Base-by-base conservation (phyloP, 2,113 vertebrate genomes). In the Eidolon helvum region DNA sequence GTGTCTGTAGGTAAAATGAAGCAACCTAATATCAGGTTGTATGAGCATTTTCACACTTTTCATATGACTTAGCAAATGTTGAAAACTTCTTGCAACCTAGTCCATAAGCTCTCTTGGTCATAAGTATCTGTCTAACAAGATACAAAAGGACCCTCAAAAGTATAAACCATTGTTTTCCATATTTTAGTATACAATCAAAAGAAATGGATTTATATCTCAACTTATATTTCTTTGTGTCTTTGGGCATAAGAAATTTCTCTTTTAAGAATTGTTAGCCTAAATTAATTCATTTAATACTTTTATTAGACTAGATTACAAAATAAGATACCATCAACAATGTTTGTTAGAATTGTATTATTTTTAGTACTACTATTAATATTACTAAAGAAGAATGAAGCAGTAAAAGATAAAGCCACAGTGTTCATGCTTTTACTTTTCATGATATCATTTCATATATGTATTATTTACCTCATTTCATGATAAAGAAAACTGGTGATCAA, bases 1-100 rank as follows among this genome's bases (percentile, higher is more conserved):
- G 4, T 74, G 3, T 45, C 74, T 87, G 21, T 35, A 40, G 43
- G 24, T 91, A 82, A 97, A 95, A 94, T 50, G 57, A 93, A 94
- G 50, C 75, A 26, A 28, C 53, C n/a, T 24, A 69, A 33, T 79
- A 79, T 93, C 30, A 94, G n/a, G 14, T 85, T 92, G 94, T 80
- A 35, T 93, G 86, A 93, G 24, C 24, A 80, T 9, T 94, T 97
- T 94, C 66, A 88, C 19, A 89, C n/a, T 95, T 95, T 88, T 94
- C 26, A 79, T 68, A 65, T 96, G 66, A 91, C 26, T 94, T 30
- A 61, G 12, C 48, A 95, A 96, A 93, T 77, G 55, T 11, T 43
- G 30, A 45, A 74, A 87, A 40, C 19, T 92, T 87, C 15, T 69
- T 82, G 16, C 22, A 83, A 0, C 38, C 35, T 63, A 45, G 15